Conservation (phyloP, 2,797 vertebrate genomes). For the Sebastes steindachneri region DNA sequence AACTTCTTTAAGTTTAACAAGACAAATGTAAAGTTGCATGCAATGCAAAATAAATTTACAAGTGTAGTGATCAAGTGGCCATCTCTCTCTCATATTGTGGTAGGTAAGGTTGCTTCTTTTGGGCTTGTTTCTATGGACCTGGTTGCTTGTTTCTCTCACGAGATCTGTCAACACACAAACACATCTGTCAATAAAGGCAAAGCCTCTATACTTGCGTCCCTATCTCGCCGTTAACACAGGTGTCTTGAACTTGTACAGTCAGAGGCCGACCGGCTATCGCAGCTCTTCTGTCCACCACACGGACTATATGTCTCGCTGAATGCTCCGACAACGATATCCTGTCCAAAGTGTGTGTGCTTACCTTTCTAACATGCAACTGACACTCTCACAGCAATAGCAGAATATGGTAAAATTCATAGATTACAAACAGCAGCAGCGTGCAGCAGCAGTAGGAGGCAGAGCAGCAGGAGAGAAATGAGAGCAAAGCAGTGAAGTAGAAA, state of each 20-base stretch:
- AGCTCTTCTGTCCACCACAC: not conserved
- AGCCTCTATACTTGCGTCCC: slow-evolving; percentile 3
- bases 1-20: no score
- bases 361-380: not conserved
- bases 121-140: no score
- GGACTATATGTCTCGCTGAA: not conserved
- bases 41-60: no score
- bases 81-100: no score
- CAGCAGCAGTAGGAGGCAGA: not conserved
- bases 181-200: slow-evolving; percentile 3
- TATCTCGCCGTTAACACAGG: not conserved
- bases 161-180: not conserved
- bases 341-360: not conserved
- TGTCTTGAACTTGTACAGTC: not conserved
- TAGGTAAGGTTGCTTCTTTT: no score
- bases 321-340: not conserved
- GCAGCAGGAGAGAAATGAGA: slow-evolving; percentile 21
- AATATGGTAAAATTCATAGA: slow-evolving; percentile 21
- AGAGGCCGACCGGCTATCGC: not conserved
- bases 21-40: no score
- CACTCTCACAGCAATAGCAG: not conserved
- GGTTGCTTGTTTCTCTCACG: no score
- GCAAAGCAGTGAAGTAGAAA: slow-evolving; percentile 51
- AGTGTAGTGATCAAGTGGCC: no score
- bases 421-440: slow-evolving; percentile 27